Base-by-base conservation (phyloP, 2,797 vertebrate genomes). In the Amphiprion clarkii region DNA sequence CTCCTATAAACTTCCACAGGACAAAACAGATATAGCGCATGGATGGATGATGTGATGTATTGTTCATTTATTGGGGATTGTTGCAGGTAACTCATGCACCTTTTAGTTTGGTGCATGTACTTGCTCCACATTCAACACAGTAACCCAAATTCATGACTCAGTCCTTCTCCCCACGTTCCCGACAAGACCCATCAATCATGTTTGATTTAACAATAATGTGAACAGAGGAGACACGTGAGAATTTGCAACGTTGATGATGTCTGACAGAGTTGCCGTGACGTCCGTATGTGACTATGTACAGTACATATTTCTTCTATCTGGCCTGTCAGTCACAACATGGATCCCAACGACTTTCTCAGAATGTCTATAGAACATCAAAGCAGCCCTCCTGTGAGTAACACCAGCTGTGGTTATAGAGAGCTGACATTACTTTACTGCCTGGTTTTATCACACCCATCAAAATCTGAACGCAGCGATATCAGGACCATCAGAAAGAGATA, bases 401-500 rank as follows among this genome's bases (percentile, higher is more conserved):
- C 74, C 88, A 89, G 81, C 88, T 90, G 89, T 77, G 71, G 82
- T 87, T 88, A 82, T 71, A 70, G 79, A 82, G 83, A 83, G 87
- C 86, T 88, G 87, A 89, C 87, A 76, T 87, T 82, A 86, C 85
- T 92, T 93, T 91, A 93, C 80, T 78, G 85, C 69, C 82, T 84
- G 77, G 76, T 89, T 93, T 94, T 92, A 93, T 91, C 87, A 72
- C 80, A 70, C 44, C 84, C 88, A 88, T 93, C 91, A 93, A 88
- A 92, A 77, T 71, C 48, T 87, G 83, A 91, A 82, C 76, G 58
- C 52, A 71, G 79, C 81, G 67, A 80, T 89, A 93, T 89, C 84
- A 77, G 67, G 79, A 85, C 54, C 83, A 59, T 85, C 76, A 83
- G 70, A 80, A 80, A 76, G 79, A 56, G 44, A 87, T 91, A 88